A percentile compares a stretch with the other conserved stretches of the same genome.
Conservation (phyloP, 2,888 invertebrate species). For the Athetis lepigone region DNA sequence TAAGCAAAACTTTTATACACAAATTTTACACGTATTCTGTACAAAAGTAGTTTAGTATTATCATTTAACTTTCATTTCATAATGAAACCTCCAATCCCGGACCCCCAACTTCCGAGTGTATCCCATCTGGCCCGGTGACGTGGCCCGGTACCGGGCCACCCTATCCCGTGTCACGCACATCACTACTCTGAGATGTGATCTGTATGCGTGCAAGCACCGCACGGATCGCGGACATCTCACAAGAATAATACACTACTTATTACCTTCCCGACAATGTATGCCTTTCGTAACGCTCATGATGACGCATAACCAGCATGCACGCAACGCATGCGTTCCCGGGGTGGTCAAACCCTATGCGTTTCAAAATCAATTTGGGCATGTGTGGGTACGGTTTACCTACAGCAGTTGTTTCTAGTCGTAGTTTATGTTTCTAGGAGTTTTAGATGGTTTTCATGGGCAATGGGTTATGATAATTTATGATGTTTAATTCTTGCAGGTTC, state of each 20-base stretch:
- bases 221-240: constrained; percentile 67
- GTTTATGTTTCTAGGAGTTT: constrained; percentile 9
- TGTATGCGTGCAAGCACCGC: constrained; percentile 70
- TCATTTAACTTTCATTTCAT: no score
- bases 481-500: no score
- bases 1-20: no score
- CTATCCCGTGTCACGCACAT: constrained; percentile 31
- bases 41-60: no score
- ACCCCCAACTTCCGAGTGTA: no score
- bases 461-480: no score
- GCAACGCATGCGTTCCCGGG: constrained; percentile 58
- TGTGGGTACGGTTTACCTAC: constrained; percentile 39
- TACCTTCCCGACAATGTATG: constrained; percentile 65
- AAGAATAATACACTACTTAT: constrained; percentile 70
- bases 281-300: constrained; percentile 69
- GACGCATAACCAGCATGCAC: constrained; percentile 67
- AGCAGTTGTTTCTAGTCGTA: constrained; percentile 10
- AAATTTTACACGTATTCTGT: no score
- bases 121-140: no score
- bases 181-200: constrained; percentile 62
- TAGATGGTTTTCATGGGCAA: background rate
- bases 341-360: constrained; percentile 51
- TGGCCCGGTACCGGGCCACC: background rate
- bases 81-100: no score
- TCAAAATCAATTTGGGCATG: constrained; percentile 57